A percentile compares a stretch with the other conserved stretches of the same genome.
phyloP scores from a whole-genome alignment of 2,888 invertebrate genomes.

The Deilephila porcellus region DNA sequence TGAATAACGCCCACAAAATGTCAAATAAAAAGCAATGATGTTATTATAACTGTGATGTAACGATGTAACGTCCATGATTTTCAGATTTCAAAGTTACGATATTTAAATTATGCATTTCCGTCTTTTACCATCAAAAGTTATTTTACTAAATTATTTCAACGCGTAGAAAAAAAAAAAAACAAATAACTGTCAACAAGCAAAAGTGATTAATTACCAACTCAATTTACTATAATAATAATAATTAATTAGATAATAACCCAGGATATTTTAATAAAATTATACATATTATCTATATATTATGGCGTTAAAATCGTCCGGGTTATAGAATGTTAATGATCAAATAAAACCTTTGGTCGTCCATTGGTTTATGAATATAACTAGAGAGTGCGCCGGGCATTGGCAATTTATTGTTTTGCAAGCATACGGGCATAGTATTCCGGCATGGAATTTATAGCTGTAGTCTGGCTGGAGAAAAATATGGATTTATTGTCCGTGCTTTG shows the following conservation, averaged over 20 bases:
- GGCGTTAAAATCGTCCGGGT: not conserved
- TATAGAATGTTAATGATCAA: slow-evolving; percentile 46
- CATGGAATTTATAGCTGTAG: slow-evolving; percentile 71
- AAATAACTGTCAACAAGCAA: too few species aligned
- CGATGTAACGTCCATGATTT: too few species aligned
- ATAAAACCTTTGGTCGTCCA: slow-evolving; percentile 55
- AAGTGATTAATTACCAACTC: too few species aligned
- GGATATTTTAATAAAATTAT: not conserved
- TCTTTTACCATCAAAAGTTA: too few species aligned
- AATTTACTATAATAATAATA: too few species aligned
- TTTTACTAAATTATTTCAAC: too few species aligned
- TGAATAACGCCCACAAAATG: too few species aligned
- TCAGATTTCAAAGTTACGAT: too few species aligned
- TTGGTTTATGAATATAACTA: slow-evolving; percentile 59
- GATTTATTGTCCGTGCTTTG: slow-evolving; percentile 66
- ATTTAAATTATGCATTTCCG: too few species aligned
- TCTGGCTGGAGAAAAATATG: slow-evolving; percentile 72
- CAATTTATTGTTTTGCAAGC: slow-evolving; percentile 76
- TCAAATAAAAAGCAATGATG: too few species aligned
- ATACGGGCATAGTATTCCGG: slow-evolving; percentile 66
- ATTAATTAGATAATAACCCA: not conserved
- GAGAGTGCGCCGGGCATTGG: slow-evolving; percentile 60
- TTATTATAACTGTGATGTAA: too few species aligned
- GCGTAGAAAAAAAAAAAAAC: too few species aligned
- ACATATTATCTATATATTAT: not conserved